These are phyloP conservation scores for Musca domestica DNA, from an alignment of 1,140 invertebrate genomes.

Conservation along the genomic window DNA sequence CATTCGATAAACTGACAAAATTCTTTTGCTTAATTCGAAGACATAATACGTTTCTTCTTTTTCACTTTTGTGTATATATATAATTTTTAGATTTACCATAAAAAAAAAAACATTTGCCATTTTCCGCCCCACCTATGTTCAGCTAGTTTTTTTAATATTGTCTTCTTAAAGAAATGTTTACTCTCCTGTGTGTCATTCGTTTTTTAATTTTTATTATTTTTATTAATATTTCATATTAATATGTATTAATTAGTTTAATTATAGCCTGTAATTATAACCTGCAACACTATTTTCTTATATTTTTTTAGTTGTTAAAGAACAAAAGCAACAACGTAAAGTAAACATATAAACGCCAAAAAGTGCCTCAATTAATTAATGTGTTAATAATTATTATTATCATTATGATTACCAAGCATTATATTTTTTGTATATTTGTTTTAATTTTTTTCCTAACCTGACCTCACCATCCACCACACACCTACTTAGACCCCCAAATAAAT, in stretches of 20 bases:
- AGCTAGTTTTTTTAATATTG: no score
- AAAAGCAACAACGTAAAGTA: conserved; percentile 20
- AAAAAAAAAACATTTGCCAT: no score
- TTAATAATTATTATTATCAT: conserved; percentile 9
- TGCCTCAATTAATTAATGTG: conserved; percentile 27
- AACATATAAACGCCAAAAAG: conserved; percentile 25
- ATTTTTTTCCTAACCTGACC: background rate
- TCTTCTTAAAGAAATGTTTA: no score
- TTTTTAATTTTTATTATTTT: background rate
- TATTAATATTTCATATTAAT: conserved; percentile 3
- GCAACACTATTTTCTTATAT: background rate
- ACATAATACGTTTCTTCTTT: background rate
- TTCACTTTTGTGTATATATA: background rate
- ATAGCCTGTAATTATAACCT: conserved; percentile 6
- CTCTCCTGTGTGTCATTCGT: conserved; percentile 11
- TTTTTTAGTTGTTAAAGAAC: conserved; percentile 9
- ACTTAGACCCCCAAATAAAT: no score
- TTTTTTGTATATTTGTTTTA: background rate
- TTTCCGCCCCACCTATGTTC: no score
- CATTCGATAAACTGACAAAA: background rate
- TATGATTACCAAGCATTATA: background rate
- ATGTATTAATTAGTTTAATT: conserved; percentile 2
- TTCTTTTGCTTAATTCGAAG: background rate
- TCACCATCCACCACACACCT: no score
- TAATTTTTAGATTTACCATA: background rate